Conservation (phyloP, 2,888 invertebrate genomes). For the Liopterus haemorrhoidalis region DNA sequence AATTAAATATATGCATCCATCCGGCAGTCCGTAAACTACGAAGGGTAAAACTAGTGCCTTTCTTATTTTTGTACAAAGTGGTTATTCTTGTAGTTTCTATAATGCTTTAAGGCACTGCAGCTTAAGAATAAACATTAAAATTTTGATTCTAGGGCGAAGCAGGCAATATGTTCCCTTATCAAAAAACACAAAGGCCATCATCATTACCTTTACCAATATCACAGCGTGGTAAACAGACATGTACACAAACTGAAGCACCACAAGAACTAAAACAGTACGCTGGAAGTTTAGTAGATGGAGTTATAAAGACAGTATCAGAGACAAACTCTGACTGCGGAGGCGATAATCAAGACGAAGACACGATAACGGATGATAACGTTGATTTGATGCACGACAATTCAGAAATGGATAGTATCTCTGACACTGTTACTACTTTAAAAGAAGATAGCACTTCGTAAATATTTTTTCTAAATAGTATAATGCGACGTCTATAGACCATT, state of each 20-base stretch:
- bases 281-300: conserved; percentile 44
- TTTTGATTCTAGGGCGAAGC: conserved; percentile 39
- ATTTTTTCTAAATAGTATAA: too few species aligned
- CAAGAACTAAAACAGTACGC: conserved; percentile 43
- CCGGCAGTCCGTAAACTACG: too few species aligned
- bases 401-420: too few species aligned
- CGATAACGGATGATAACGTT: conserved; percentile 5
- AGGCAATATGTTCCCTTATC: conserved; percentile 44
- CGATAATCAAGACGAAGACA: conserved; percentile 2
- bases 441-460: too few species aligned
- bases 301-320: conserved; percentile 44
- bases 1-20: not conserved
- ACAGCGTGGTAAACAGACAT: conserved; percentile 35
- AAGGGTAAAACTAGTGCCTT: too few species aligned
- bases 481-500: too few species aligned
- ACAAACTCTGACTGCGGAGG: conserved; percentile 20
- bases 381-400: conserved; percentile 12
- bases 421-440: too few species aligned
- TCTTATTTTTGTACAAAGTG: conserved; percentile 6
- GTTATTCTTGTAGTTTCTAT: not conserved
- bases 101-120: not conserved
- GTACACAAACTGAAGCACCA: conserved; percentile 14
- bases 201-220: conserved; percentile 43
- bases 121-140: not conserved
- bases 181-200: conserved; percentile 43